A percentile compares a stretch with the other conserved stretches of the same genome.
Conservation (phyloP, 2,113 vertebrate species). For the Rhinolophus sinicus region DNA sequence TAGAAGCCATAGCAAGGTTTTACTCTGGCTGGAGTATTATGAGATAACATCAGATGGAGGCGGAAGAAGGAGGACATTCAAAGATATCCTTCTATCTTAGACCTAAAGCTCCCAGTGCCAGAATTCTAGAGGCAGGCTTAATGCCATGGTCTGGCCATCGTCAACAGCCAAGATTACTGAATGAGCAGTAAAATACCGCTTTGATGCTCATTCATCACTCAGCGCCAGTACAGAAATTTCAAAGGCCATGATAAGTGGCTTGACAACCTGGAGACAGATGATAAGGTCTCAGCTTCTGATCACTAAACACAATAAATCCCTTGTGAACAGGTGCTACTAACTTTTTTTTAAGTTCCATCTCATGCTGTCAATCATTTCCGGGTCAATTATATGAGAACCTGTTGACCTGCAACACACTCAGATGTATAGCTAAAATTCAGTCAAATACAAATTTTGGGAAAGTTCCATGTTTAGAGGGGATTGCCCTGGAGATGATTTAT, state of each 20-base stretch:
- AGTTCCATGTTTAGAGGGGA: background rate
- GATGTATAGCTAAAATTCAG: conserved; percentile 37
- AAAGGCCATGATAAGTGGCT: conserved; percentile 73
- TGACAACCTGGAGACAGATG: conserved; percentile 77
- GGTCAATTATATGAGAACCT: conserved; percentile 30
- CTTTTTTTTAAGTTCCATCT: conserved; percentile 48
- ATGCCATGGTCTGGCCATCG: conserved; percentile 47
- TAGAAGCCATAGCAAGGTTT: conserved; percentile 19
- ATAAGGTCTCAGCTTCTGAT: conserved; percentile 74
- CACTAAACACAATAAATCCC: conserved; percentile 63
- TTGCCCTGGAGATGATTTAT: conserved; percentile 18
- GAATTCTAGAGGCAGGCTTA: conserved; percentile 50
- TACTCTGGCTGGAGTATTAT: conserved; percentile 11
- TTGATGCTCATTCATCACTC: conserved; percentile 63
- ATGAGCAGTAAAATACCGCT: conserved; percentile 54
- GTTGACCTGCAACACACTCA: conserved; percentile 35
- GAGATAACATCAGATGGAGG: conserved; percentile 55
- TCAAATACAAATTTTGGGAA: conserved; percentile 27
- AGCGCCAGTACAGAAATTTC: conserved; percentile 69
- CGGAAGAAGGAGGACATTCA: conserved; percentile 41
- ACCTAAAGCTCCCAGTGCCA: conserved; percentile 24
- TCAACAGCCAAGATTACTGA: conserved; percentile 59
- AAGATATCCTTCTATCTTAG: conserved; percentile 42
- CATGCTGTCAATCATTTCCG: conserved; percentile 60
- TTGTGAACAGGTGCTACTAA: conserved; percentile 67